A percentile compares a stretch with the other conserved stretches of the same genome.
Evolutionary conservation across 1,140 invertebrate genomes (phyloP).

Genomic region (Lanistes nyassanus): DNA sequence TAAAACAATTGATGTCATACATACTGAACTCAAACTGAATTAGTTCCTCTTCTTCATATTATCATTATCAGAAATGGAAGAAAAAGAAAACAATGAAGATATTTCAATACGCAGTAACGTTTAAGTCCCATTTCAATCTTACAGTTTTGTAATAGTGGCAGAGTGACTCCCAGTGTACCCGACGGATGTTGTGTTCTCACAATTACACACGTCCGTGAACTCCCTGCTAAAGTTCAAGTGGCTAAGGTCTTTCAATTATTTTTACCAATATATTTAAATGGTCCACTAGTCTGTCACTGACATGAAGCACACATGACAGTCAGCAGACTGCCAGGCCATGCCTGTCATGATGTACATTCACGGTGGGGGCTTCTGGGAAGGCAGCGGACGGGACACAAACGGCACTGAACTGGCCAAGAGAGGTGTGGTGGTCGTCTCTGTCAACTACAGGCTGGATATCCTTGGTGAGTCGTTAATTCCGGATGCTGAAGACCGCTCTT

Average conservation of each 20-base stretch:
- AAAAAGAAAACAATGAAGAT: not conserved
- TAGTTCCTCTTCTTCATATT: no score
- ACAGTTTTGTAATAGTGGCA: no score
- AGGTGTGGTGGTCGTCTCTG: conserved; percentile 69
- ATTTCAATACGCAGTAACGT: not conserved
- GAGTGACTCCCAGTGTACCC: no score
- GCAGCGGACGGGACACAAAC: conserved; percentile 73
- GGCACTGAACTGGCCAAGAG: conserved; percentile 60
- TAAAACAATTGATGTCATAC: no score
- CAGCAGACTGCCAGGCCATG: not conserved
- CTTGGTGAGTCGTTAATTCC: conserved; percentile 72
- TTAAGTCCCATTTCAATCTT: not conserved
- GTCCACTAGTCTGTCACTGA: no score
- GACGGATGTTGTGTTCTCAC: no score
- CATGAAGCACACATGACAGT: not conserved
- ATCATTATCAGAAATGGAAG: no score
- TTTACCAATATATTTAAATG: no score
- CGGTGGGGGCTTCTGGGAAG: conserved; percentile 49
- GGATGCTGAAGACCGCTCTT: no score
- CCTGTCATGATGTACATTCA: conserved; percentile 64
- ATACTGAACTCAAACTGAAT: not conserved
- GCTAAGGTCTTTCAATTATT: no score
- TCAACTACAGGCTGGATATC: conserved; percentile 70
- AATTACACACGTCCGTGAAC: no score
- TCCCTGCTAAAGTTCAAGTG: no score